These are phyloP conservation scores for Cuculus canorus DNA, from an alignment of 2,797 vertebrate genomes.

Conservation along the genomic window DNA sequence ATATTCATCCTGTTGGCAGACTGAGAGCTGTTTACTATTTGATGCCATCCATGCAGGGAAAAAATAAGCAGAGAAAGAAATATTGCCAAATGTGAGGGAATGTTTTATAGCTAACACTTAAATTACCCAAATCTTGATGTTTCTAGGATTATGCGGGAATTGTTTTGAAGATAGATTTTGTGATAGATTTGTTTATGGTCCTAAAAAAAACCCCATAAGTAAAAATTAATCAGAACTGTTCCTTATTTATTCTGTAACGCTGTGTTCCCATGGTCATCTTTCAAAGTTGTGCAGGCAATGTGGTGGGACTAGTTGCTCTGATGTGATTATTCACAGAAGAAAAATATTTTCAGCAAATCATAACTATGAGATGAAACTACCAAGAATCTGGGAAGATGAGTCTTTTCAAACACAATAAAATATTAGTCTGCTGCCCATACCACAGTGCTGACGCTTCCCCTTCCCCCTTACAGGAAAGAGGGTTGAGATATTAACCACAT, in stretches of 20 bases:
- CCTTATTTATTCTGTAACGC: neutral
- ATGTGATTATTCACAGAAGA: neutral
- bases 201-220: neutral
- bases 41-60: neutral
- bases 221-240: neutral
- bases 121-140: neutral
- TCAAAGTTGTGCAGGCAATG: neutral
- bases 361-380: neutral
- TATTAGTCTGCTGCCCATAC: neutral
- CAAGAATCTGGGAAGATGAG: neutral
- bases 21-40: neutral
- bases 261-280: neutral
- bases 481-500: slow-evolving; percentile 25
- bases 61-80: slow-evolving; percentile 19
- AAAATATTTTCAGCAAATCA: neutral
- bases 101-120: neutral
- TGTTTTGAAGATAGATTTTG: neutral
- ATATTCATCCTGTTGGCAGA: slow-evolving; percentile 12
- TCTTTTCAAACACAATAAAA: neutral
- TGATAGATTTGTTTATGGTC: neutral
- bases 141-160: neutral
- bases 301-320: neutral
- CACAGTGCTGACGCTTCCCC: neutral
- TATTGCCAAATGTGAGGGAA: neutral
- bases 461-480: neutral